Base-by-base conservation (phyloP, 2,113 vertebrate species). In the Sciurus niger region DNA sequence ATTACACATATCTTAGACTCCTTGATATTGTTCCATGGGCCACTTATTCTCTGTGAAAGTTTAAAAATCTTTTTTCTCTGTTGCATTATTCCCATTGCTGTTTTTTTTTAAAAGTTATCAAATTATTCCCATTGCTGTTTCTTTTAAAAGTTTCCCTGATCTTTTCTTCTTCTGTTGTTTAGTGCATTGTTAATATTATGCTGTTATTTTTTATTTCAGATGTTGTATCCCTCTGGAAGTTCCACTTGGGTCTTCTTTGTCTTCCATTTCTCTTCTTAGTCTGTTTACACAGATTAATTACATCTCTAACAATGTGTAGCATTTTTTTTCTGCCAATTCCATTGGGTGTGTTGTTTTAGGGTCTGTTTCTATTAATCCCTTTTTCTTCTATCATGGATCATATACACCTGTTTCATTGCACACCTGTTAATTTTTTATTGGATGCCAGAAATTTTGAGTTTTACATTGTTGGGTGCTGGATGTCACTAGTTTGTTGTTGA, bases 161-260 rank as follows among this genome's bases (percentile, higher is more conserved):
- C 32, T 79, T 84, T 92, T 93, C 58, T 60, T 90, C 53, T 73
- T 17, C 77, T 88, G 58, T 24, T 79, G 18, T 80, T 46, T 78
- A n/a, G 40, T 89, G 25, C 67, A 53, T 20, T 84, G 8, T 80
- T 76, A 70, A 70, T 80, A 67, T 43, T 72, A 4, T 80, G 53
- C 14, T 67, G 53, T 58, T 82, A 53, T 80, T 96, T 90, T 86
- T 87, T 16, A 89, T 87, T 86, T 84, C 43, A 46, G 25, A 58
- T 85, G 28, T 8, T 72, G 3, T 37, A 1, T 46, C 48, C n/a
- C 40, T 80, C 67, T 32, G 60, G 24, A 73, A 53, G 14, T 91
- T 77, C 3, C 14, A 34, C 16, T 68, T 51, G 60, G 30, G 4
- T 37, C 48, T 53, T 84, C 40, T 67, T 34, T 14, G 24, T 73